phyloP scores from a whole-genome alignment of 2,113 vertebrate species.

The Melanotaenia duboulayi region DNA sequence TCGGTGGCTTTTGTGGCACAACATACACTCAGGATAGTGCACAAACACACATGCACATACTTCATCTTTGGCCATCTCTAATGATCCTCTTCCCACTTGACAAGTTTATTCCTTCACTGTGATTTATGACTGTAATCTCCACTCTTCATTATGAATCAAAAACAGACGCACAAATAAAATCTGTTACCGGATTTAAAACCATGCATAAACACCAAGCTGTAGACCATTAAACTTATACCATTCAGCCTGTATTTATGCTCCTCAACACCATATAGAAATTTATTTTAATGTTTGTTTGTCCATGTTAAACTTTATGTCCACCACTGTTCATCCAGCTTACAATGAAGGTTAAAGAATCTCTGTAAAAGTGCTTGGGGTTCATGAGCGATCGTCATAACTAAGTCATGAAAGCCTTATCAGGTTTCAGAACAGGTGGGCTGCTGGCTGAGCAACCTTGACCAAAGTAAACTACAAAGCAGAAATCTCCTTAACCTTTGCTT shows the following conservation, averaged over 20 bases:
- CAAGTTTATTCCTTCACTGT: conserved; percentile 54
- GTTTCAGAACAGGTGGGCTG: conserved; percentile 17
- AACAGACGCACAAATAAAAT: conserved; percentile 20
- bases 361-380: background rate
- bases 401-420: conserved; percentile 33
- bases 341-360: background rate
- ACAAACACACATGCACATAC: conserved; percentile 12
- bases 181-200: conserved; percentile 16
- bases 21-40: conserved; percentile 11
- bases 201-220: background rate
- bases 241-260: background rate
- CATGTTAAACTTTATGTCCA: background rate
- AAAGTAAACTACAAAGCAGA: conserved; percentile 32
- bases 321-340: background rate
- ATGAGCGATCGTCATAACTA: conserved; percentile 5
- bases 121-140: conserved; percentile 64
- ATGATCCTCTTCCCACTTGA: background rate
- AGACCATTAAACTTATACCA: background rate
- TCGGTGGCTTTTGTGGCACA: conserved; percentile 3
- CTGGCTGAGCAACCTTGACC: conserved; percentile 1
- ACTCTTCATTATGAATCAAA: conserved; percentile 36
- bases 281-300: background rate
- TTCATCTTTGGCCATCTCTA: conserved; percentile 42
- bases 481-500: conserved; percentile 28
- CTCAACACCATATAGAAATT: background rate